Conservation (phyloP, 2,797 vertebrate genomes). For the Sus cebifrons region DNA sequence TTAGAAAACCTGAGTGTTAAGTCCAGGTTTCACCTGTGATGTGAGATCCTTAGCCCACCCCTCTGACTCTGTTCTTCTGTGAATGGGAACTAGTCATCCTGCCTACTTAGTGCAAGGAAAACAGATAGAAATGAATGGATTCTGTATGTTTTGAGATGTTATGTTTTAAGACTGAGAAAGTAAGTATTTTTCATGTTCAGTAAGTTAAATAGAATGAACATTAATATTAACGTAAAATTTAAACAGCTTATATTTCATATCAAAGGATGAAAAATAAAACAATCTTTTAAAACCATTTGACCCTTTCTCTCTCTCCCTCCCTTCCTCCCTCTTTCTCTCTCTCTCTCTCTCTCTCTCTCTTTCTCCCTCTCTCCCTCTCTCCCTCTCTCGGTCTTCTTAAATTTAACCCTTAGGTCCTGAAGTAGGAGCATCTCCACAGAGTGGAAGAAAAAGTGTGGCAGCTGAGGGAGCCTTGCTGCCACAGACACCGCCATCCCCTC, state of each 20-base stretch:
- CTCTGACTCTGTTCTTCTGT: neutral
- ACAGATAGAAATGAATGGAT: conserved; percentile 2
- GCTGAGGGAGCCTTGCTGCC: conserved; percentile 93
- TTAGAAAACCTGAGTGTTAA: neutral
- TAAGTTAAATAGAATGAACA: conserved; percentile 59
- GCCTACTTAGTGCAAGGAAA: neutral
- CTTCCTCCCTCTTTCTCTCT: neutral
- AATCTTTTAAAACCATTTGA: conserved; percentile 9
- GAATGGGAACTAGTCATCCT: neutral
- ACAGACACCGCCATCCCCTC: conserved; percentile 96
- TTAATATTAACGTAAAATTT: conserved; percentile 43
- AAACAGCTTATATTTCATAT: conserved; percentile 44
- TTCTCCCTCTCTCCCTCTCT: neutral
- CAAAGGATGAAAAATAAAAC: conserved; percentile 7
- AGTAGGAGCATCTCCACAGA: conserved; percentile 95
- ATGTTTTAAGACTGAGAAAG: conserved; percentile 50
- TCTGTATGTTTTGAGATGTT: conserved; percentile 37
- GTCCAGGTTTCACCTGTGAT: neutral
- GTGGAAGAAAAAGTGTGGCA: conserved; percentile 92
- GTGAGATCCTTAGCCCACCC: neutral
- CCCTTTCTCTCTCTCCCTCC: neutral
- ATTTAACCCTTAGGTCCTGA: conserved; percentile 93
- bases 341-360: neutral
- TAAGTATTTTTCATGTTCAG: conserved; percentile 16
- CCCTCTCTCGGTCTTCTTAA: neutral